Base-by-base conservation (phyloP, 1,140 invertebrate species). In the Potamilus streckersoni region DNA sequence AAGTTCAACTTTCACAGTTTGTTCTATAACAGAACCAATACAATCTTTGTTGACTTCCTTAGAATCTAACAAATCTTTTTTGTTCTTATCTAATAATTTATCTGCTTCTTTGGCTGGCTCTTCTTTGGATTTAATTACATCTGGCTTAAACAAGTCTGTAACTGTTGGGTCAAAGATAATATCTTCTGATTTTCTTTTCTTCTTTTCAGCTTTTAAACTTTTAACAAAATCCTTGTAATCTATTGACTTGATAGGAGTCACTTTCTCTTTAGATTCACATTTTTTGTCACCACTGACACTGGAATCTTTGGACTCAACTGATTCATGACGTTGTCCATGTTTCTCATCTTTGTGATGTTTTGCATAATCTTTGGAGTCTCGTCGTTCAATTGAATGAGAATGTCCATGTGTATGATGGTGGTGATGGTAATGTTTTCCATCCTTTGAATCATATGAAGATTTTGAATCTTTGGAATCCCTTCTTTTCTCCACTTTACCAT, bases 101-200 rank as follows among this genome's bases (percentile, higher is more conserved):
- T 49, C 38, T 49, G 38, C 38, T 49, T 49, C 38, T 49, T 49
- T 49, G 11, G 38, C 38, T 49, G 38, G 38, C 38, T 49, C 38
- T 49, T 49, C 38, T 49, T 49, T 49, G 38, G 38, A 6, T 6
- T 49, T 49, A 49, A 49, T 49, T 56, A 71, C 71, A 68, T 76
- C 74, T 61, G 74, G 74, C 57, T 71, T 76, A 61, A 76, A 76
- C 23, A 76, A 59, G 55, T 76, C 74, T 17, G 65, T 65, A 64
- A 76, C 72, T 71, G 74, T 60, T 49, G 74, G 67, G 61, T 76
- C 74, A 19, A 76, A 59, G 49, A 70, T 23, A 6, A 76, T 16
- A 14, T 76, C 74, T n/a, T 76, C 74, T 20, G 20, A 14, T 60
- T 76, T 76, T 59, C 72, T 76, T 68, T 76, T 76, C 69, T 76